Base-by-base conservation (phyloP, 1,140 invertebrate genomes). In the Solenopsis invicta region DNA sequence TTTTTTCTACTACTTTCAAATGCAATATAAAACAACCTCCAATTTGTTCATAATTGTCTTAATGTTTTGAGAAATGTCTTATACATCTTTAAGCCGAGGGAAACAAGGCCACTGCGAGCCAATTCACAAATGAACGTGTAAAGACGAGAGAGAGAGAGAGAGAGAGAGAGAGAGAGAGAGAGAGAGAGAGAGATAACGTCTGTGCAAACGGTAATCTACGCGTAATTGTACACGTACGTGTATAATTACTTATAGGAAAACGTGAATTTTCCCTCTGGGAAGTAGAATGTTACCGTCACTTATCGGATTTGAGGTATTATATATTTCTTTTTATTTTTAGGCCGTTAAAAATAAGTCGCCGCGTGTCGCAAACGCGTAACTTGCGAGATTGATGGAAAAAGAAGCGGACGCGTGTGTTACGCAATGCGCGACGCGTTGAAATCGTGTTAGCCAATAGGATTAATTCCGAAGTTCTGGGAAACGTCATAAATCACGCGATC, bases 401-500 rank as follows among this genome's bases (percentile, higher is more conserved):
- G 54, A 61, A 59, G 52, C 24, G 50, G 29, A 66, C 45, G 34
- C 34, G 29, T 12, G 50, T 45, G 59, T 74, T 84, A 21, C 48
- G 80, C 54, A 84, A 84, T 37, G 54, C 16, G 41, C 12, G 18
- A 12, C 13, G 45, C 18, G 41, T 72, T 4, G 34, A 10, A 50
- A 12, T 82, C 41, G 69, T 13, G 29, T 62, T 75, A 13, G 54
- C 56, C 54, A 75, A 84, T 84, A 84, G 52, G 9, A 84, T 74
- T 84, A 74, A 75, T 84, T 74, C 29, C 48, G 18, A 84, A 37
- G 45, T 84, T 84, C 54, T 13, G 45, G 61, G 71, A 84, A 84
- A 2, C 45, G 21, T 82, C 54, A 21, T 37, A 75, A 84, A 61
- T 84, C 45, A 45, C 34, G 45, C 34, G 71, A 82, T 74, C 67